phyloP scores from a whole-genome alignment of 2,797 vertebrate species.

The Smutsia gigantea region DNA sequence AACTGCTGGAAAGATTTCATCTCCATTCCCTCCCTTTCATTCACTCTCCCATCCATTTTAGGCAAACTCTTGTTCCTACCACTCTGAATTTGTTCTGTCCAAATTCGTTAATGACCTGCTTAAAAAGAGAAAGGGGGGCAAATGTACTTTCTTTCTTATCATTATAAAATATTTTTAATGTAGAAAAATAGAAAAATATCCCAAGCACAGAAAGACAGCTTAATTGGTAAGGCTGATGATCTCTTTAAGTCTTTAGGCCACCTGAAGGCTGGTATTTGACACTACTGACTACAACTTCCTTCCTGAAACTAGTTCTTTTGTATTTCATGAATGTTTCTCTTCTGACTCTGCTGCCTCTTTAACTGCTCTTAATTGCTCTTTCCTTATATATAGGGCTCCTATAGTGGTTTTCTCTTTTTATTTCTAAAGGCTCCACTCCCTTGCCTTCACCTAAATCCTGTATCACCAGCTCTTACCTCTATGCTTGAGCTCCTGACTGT shows the following conservation, averaged over 20 bases:
- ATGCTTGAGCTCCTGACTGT: not conserved
- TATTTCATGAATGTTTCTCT: constrained; percentile 50
- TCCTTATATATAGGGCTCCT: not conserved
- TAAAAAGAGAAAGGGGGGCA: not conserved
- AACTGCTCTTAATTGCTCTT: not conserved
- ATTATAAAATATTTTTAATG: not conserved
- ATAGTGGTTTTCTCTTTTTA: not conserved
- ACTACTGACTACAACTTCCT: constrained; percentile 57
- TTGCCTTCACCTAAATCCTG: not conserved
- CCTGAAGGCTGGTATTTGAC: constrained; percentile 65
- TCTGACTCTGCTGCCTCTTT: not conserved
- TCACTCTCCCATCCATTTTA: not conserved
- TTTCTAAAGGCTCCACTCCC: not conserved
- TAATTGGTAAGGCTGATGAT: constrained; percentile 5
- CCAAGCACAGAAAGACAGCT: not conserved
- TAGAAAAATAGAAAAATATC: not conserved
- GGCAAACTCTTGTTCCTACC: not conserved
- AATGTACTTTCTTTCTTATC: not conserved
- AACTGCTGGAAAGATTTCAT: constrained; percentile 18
- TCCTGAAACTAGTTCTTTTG: constrained; percentile 64
- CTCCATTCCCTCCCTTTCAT: not conserved
- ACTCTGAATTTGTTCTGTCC: not conserved
- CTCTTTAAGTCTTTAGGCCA: constrained; percentile 57
- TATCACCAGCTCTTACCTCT: not conserved
- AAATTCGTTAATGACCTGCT: not conserved